phyloP scores from a whole-genome alignment of 2,888 invertebrate genomes.

The Cheilosia vernalis region DNA sequence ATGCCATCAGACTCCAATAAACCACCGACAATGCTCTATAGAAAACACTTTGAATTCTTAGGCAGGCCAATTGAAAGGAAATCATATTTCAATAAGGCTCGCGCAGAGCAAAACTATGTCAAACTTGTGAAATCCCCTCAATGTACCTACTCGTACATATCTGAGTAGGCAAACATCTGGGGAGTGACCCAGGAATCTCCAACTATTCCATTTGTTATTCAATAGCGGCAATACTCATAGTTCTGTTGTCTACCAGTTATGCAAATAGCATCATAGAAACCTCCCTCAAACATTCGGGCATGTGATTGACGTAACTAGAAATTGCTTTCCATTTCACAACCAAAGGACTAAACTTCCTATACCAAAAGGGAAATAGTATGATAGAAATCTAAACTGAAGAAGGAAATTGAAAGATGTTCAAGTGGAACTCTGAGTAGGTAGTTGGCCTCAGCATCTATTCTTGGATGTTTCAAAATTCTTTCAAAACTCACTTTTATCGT shows the following conservation, averaged over 20 bases:
- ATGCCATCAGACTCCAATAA: too few species aligned
- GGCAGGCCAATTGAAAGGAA: too few species aligned
- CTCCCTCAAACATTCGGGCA: neutral
- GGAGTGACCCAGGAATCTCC: too few species aligned
- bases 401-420: neutral
- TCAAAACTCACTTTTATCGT: too few species aligned
- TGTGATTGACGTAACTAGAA: slow-evolving; percentile 12
- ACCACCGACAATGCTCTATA: too few species aligned
- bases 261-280: neutral
- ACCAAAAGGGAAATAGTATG: neutral
- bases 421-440: neutral
- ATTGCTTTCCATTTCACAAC: slow-evolving; percentile 7
- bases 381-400: neutral
- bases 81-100: too few species aligned
- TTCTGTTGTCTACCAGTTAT: neutral
- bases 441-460: neutral
- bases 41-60: too few species aligned
- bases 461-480: neutral
- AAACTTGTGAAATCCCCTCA: too few species aligned
- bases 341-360: neutral
- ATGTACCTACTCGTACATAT: too few species aligned
- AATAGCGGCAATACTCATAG: neutral
- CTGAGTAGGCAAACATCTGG: too few species aligned
- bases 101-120: too few species aligned
- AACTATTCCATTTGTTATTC: neutral